phyloP scores from a whole-genome alignment of 2,113 vertebrate genomes.

The Neomonachus schauinslandi region DNA sequence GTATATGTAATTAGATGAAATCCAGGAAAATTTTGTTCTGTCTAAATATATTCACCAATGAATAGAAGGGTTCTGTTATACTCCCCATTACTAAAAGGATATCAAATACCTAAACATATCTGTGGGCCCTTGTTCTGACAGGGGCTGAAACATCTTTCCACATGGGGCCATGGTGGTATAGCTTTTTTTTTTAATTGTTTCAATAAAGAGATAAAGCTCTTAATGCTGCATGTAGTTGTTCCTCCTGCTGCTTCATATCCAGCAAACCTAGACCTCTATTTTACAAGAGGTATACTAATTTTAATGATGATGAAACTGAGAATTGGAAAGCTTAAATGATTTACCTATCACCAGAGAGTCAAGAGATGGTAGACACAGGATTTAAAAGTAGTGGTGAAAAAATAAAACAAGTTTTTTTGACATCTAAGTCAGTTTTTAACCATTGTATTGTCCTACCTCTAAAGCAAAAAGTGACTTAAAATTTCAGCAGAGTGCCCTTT shows the following conservation, averaged over 20 bases:
- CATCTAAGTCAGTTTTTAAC: not conserved
- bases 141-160: slow-evolving; percentile 11
- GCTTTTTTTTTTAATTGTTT: not conserved
- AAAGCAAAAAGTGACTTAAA: not conserved
- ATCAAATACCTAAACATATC: slow-evolving; percentile 13
- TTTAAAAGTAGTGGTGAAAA: not conserved
- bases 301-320: not conserved
- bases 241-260: not conserved
- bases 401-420: not conserved
- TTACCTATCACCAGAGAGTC: not conserved
- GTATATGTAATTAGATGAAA: slow-evolving; percentile 30
- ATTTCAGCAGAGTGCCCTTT: not conserved
- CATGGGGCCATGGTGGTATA: not conserved
- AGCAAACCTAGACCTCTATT: not conserved
- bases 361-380: not conserved
- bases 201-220: not conserved
- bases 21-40: not conserved
- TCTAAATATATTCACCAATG: slow-evolving; percentile 32
- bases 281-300: not conserved
- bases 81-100: slow-evolving; percentile 10
- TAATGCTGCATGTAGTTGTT: not conserved
- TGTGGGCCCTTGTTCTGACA: not conserved
- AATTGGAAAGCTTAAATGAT: slow-evolving; percentile 45
- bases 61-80: slow-evolving; percentile 1
- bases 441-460: not conserved